Conservation (phyloP, 2,888 invertebrate species). For the Drosophila fulvimacula region DNA sequence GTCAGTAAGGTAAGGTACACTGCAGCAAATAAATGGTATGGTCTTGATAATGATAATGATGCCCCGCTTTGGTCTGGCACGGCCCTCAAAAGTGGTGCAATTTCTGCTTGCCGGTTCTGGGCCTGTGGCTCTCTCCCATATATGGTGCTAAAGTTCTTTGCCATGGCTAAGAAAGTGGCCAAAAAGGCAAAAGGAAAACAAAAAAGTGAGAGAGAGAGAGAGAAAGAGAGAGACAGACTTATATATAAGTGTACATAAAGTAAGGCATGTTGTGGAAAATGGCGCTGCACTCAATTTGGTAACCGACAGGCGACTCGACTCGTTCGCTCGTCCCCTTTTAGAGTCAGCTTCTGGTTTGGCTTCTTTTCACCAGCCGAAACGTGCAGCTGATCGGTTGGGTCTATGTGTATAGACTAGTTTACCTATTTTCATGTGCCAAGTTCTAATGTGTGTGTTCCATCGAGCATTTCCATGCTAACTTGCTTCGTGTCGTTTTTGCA, state of each 20-base stretch:
- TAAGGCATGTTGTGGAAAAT: constrained; percentile 76
- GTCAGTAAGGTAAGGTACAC: constrained; percentile 80
- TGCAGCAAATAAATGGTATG: constrained; percentile 71
- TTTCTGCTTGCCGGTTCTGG: constrained; percentile 61
- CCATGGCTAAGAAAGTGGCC: constrained; percentile 75
- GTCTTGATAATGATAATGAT: constrained; percentile 69
- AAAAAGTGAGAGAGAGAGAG: constrained; percentile 6
- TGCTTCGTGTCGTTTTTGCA: constrained; percentile 32
- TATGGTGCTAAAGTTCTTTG: constrained; percentile 52
- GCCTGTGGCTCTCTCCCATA: constrained; percentile 30
- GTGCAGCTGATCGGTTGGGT: constrained; percentile 51
- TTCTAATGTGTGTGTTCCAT: constrained; percentile 50
- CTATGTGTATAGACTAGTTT: constrained; percentile 56
- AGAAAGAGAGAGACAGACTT: background rate
- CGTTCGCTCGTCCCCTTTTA: constrained; percentile 49
- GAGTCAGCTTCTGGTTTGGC: constrained; percentile 54
- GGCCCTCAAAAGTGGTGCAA: constrained; percentile 78
- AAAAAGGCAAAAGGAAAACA: constrained; percentile 60
- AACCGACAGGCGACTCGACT: constrained; percentile 65
- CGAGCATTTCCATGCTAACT: constrained; percentile 19
- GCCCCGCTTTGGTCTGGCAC: constrained; percentile 62
- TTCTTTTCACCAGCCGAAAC: constrained; percentile 54
- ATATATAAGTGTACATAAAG: constrained; percentile 33
- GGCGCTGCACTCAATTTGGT: constrained; percentile 80
- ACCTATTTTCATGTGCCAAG: constrained; percentile 52